Percentiles rank a stretch among this genome's conserved stretches.
These are phyloP conservation scores for Ptychodera flava DNA, from an alignment of 35 echinoderm and acorn worm species.

Conservation along the genomic window DNA sequence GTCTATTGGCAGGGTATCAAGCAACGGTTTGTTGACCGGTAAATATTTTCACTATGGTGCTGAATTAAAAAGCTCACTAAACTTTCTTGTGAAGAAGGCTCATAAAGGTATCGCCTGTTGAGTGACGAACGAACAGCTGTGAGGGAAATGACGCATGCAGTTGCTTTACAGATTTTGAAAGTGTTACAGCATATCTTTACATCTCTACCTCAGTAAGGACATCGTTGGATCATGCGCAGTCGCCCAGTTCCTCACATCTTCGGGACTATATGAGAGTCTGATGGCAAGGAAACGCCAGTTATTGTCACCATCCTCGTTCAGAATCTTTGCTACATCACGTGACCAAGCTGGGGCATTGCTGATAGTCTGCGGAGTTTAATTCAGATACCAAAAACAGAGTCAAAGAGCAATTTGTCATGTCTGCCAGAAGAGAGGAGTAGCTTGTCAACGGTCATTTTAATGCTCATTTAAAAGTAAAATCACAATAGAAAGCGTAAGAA, in stretches of 20 bases:
- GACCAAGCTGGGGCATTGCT: slow-evolving; percentile 94
- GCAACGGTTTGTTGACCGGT: neutral
- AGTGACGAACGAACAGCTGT: neutral
- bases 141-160: neutral
- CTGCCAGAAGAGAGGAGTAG: no score
- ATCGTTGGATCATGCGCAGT: slow-evolving; percentile 90
- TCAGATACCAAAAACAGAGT: neutral
- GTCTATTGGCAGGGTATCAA: neutral
- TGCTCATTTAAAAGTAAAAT: neutral
- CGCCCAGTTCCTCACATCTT: slow-evolving; percentile 96
- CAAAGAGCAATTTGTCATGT: no score
- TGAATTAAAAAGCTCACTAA: no score
- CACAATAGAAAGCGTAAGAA: neutral
- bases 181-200: neutral
- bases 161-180: neutral
- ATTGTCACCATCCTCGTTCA: slow-evolving; percentile 76
- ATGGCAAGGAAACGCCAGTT: slow-evolving; percentile 90
- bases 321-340: slow-evolving; percentile 80
- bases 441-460: no score
- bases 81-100: neutral
- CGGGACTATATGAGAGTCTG: slow-evolving; percentile 68
- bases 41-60: no score
- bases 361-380: slow-evolving; percentile 51
- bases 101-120: neutral
- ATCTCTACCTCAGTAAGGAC: slow-evolving; percentile 52